Conservation (phyloP, 2,888 invertebrate genomes). For the Euclidia mi region DNA sequence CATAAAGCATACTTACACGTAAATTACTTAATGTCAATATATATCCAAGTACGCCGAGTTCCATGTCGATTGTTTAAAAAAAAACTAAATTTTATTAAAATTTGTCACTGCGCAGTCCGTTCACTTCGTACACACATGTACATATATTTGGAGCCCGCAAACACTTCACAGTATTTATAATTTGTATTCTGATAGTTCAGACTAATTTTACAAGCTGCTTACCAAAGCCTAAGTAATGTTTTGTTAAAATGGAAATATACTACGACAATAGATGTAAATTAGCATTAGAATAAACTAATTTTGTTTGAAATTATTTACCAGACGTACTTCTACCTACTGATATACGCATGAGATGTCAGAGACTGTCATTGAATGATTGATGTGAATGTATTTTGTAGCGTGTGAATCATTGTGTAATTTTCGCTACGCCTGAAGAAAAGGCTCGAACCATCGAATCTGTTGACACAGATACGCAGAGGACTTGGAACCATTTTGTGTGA, state of each 20-base stretch:
- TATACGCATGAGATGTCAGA: not conserved
- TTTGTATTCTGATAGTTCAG: slow-evolving; percentile 65
- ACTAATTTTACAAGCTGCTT: slow-evolving; percentile 59
- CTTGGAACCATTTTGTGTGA: not conserved
- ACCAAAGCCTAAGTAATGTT: slow-evolving; percentile 52
- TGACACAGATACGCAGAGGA: slow-evolving; percentile 10
- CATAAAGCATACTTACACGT: slow-evolving; percentile 55
- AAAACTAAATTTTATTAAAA: slow-evolving; percentile 7
- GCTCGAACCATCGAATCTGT: slow-evolving; percentile 1
- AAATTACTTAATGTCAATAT: slow-evolving; percentile 64
- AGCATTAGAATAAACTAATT: slow-evolving; percentile 59
- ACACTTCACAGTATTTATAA: slow-evolving; percentile 65
- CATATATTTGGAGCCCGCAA: slow-evolving; percentile 40
- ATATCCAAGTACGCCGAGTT: slow-evolving; percentile 63
- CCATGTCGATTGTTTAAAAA: slow-evolving; percentile 31
- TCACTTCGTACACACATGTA: slow-evolving; percentile 30
- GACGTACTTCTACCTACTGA: slow-evolving; percentile 18
- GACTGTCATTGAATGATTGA: not conserved
- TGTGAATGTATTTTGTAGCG: not conserved
- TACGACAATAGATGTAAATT: slow-evolving; percentile 51
- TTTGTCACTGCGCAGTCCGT: slow-evolving; percentile 46
- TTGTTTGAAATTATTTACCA: slow-evolving; percentile 26
- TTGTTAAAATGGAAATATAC: slow-evolving; percentile 68
- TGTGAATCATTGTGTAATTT: not conserved
- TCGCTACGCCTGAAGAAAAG: not conserved